Conservation (phyloP, 2,113 vertebrate genomes). For the Todiramphus saurophagus region DNA sequence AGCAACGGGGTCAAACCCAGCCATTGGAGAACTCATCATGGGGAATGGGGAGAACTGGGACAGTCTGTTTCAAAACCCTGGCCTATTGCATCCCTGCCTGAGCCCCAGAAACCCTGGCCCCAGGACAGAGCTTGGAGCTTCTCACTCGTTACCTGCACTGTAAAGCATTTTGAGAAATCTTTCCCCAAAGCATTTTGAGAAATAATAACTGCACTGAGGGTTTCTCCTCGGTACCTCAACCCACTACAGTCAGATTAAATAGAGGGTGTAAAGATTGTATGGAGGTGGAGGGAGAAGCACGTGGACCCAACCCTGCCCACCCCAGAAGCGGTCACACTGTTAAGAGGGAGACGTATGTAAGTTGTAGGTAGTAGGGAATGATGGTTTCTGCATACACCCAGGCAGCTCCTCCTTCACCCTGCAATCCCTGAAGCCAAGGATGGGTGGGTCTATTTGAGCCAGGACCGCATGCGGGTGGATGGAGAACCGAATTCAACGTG, state of each 20-base stretch:
- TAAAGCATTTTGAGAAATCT: no score
- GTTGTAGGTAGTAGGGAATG: neutral
- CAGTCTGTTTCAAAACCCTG: neutral
- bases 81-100: neutral
- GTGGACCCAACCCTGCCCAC: neutral
- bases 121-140: neutral
- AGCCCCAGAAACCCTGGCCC: neutral
- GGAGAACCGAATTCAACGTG: neutral
- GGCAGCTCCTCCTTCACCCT: neutral
- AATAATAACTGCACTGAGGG: neutral
- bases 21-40: neutral
- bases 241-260: neutral
- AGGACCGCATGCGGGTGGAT: neutral
- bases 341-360: neutral
- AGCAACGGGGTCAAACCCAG: neutral
- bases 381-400: rapidly evolving
- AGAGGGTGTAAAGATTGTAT: neutral
- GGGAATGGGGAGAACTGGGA: neutral
- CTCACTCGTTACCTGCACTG: neutral
- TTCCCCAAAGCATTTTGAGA: neutral
- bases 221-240: neutral
- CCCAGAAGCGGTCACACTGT: neutral
- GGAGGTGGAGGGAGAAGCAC: neutral
- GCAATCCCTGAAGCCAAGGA: neutral
- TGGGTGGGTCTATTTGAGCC: neutral